Base-by-base conservation (phyloP, 2,888 invertebrate genomes). In the Endotricha flammealis region DNA sequence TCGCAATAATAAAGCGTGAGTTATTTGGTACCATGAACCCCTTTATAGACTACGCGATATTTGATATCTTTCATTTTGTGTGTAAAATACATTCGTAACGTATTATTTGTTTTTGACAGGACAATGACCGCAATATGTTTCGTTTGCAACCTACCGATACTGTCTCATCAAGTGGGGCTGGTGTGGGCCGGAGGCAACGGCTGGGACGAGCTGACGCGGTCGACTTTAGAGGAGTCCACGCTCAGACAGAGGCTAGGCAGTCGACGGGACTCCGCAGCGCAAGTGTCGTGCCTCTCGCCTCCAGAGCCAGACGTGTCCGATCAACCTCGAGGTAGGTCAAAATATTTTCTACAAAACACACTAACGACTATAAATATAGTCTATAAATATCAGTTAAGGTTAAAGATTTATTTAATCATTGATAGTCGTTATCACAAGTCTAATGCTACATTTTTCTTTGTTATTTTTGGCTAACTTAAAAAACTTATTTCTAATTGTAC, bases 111-210 rank as follows among this genome's bases (percentile, higher is more conserved):
- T 52, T 68, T 73, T 53, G 31, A 50, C 91, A 95, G 95, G 92
- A 95, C 93, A 75, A 95, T 95, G 95, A 94, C 95, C 70, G 93
- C 95, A 77, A 93, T 95, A 88, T 97, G 97, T 88, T 97, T 97
- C 89, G 96, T 97, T 63, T 97, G 97, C 93, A 96, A 97, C 87
- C 90, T 96, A 70, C 96, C 97, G 62, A 96, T 97, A 75, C 90
- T 96, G 78, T 95, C 95, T 51, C 96, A 97, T 86, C 97, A 97
- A 90, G 95, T 96, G 66, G 96, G 95, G 31, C 87, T 96, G 79
- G 93, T 95, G 73, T 96, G 96, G 96, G 95, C 95, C 66, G 96
- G 96, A 33, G 95, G 95, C 72, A 96, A 96, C 79, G 96, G 96
- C 58, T 96, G 96, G 94, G 96, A 96, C 92, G 96, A 96, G 78